These are phyloP conservation scores for Lerema accius DNA, from an alignment of 1,140 invertebrate genomes.

Conservation along the genomic window DNA sequence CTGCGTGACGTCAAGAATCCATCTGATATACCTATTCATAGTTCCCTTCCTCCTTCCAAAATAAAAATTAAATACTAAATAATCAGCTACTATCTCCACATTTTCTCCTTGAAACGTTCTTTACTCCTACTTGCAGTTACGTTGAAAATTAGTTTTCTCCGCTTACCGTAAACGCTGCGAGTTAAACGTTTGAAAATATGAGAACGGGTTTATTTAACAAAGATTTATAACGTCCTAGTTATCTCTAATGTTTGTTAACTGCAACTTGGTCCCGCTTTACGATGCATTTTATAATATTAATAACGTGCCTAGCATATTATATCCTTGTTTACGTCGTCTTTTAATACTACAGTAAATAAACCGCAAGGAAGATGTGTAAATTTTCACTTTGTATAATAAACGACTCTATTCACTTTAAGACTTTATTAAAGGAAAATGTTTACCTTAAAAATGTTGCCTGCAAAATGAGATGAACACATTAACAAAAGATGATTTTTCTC, in stretches of 20 bases:
- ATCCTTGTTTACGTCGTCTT: conserved; percentile 15
- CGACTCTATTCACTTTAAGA: conserved; percentile 17
- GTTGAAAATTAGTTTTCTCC: conserved; percentile 62
- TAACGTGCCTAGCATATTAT: conserved; percentile 22
- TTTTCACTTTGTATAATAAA: conserved; percentile 25
- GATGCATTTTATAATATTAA: conserved; percentile 36
- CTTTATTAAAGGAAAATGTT: conserved; percentile 30
- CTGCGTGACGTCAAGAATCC: conserved; percentile 42
- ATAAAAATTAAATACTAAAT: no score
- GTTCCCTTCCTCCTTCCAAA: no score
- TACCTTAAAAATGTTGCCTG: not conserved
- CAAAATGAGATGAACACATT: not conserved
- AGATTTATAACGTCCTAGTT: conserved; percentile 72
- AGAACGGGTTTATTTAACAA: conserved; percentile 62
- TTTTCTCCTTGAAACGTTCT: conserved; percentile 35
- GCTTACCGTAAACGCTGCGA: conserved; percentile 63
- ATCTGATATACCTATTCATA: conserved; percentile 45
- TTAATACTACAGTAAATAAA: conserved; percentile 6
- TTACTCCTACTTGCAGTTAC: conserved; percentile 55
- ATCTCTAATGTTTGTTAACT: conserved; percentile 48
- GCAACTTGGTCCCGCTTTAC: conserved; percentile 28
- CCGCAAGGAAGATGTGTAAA: conserved; percentile 22
- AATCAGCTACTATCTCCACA: not conserved
- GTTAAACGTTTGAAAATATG: conserved; percentile 66
- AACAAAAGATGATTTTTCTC: not conserved